Evolutionary conservation across 2,797 vertebrate genomes (phyloP).

Genomic region (Sebastes taczanowskii): DNA sequence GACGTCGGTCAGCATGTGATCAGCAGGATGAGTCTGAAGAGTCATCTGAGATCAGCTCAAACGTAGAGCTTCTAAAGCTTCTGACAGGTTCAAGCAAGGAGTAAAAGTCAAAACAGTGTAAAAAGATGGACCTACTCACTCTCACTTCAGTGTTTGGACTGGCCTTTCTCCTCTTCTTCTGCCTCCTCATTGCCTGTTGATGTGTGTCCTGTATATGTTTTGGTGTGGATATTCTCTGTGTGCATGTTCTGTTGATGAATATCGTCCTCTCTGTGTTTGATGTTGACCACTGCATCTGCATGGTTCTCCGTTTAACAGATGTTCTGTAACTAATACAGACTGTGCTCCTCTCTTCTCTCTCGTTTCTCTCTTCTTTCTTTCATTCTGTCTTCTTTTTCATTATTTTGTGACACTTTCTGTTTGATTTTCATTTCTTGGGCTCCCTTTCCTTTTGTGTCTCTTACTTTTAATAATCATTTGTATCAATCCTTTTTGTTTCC

Average conservation of each 20-base stretch:
- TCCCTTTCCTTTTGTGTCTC: constrained; percentile 10
- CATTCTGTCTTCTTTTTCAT: constrained; percentile 52
- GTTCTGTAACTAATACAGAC: constrained; percentile 66
- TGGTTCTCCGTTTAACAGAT: constrained; percentile 43
- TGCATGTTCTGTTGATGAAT: constrained; percentile 58
- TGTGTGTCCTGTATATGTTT: constrained; percentile 22
- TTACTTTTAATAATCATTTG: constrained; percentile 16
- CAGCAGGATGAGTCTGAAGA: constrained; percentile 24
- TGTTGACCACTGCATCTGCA: constrained; percentile 43
- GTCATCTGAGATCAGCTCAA: constrained; percentile 12
- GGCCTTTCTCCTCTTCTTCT: constrained; percentile 38
- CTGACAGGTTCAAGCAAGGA: neutral
- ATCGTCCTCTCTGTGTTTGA: constrained; percentile 2
- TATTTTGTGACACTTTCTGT: constrained; percentile 55
- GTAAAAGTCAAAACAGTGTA: neutral
- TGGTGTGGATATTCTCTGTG: constrained; percentile 37
- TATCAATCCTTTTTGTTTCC: constrained; percentile 11
- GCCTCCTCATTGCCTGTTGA: constrained; percentile 66
- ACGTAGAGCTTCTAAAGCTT: neutral
- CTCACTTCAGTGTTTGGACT: constrained; percentile 31
- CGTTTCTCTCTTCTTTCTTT: constrained; percentile 25
- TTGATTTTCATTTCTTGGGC: constrained; percentile 3
- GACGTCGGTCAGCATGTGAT: constrained; percentile 24
- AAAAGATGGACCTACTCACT: constrained; percentile 15
- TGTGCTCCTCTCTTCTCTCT: constrained; percentile 68